Percentiles rank a stretch among this genome's conserved stretches.
Conservation (phyloP, 2,888 invertebrate species). For the Nebria salina region DNA sequence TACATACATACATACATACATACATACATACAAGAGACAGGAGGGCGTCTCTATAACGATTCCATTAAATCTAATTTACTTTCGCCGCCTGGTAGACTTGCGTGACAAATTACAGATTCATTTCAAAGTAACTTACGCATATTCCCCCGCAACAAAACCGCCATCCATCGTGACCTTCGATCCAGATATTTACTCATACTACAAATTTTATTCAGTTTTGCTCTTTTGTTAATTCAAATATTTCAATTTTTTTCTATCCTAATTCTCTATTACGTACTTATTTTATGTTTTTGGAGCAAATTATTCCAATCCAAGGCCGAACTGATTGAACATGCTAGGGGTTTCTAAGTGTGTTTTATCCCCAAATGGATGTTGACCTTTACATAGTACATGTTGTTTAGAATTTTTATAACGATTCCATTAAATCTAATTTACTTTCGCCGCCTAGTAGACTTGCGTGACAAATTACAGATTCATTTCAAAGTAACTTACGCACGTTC, state of each 20-base stretch:
- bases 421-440: conserved; percentile 19
- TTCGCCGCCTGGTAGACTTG: conserved; percentile 9
- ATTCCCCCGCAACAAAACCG: neutral
- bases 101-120: conserved; percentile 17
- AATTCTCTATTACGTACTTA: neutral
- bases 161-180: neutral
- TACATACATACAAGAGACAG: neutral
- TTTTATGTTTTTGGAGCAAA: neutral
- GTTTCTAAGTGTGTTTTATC: conserved; percentile 16
- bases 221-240: too few species aligned
- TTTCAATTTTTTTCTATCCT: too few species aligned
- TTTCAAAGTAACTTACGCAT: conserved; percentile 12
- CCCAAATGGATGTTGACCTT: conserved; percentile 32
- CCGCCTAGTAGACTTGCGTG: conserved; percentile 13
- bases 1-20: neutral
- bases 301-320: neutral
- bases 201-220: too few species aligned
- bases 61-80: conserved; percentile 22
- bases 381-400: conserved; percentile 9
- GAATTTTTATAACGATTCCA: conserved; percentile 35
- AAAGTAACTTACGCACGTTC: conserved; percentile 11
- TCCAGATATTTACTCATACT: too few species aligned
- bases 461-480: conserved; percentile 17
- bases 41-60: conserved; percentile 14
- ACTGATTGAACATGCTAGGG: neutral